Evolutionary conservation across 2,888 invertebrate genomes (phyloP).

Genomic region (Xylophagus ater): DNA sequence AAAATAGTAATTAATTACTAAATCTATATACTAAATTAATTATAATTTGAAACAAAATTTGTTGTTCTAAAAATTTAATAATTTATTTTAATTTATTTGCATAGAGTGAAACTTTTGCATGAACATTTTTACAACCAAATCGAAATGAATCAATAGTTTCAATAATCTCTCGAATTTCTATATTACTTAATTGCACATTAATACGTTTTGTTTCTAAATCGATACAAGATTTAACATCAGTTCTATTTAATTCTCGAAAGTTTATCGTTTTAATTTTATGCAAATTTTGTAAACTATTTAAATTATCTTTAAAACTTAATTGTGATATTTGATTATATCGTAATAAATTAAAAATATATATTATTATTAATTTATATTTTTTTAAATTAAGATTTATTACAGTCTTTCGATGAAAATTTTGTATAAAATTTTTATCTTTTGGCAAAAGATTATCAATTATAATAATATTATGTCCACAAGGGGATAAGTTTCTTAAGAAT

Average conservation of each 20-base stretch:
- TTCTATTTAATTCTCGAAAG: conserved; percentile 23
- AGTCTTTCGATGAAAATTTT: conserved; percentile 21
- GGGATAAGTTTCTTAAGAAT: conserved; percentile 21
- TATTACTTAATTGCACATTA: conserved; percentile 20
- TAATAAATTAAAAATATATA: conserved; percentile 29
- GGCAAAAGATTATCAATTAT: conserved; percentile 30
- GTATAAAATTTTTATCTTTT: conserved; percentile 22
- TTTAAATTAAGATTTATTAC: conserved; percentile 1
- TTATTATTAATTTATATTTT: conserved; percentile 22
- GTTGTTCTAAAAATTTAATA: too few relatives aligned
- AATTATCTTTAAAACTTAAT: conserved; percentile 15
- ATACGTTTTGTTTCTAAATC: conserved; percentile 22
- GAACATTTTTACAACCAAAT: conserved; percentile 33
- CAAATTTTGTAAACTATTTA: conserved; percentile 17
- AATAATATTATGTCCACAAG: conserved; percentile 33
- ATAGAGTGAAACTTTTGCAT: conserved; percentile 28
- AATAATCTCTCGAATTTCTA: conserved; percentile 24
- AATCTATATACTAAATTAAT: too few relatives aligned
- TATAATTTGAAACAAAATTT: too few relatives aligned
- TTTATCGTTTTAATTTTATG: conserved; percentile 22
- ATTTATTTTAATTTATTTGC: conserved; percentile 1
- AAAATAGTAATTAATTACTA: too few relatives aligned
- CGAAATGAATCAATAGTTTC: conserved; percentile 21
- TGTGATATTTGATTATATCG: conserved; percentile 19
- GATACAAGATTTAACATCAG: conserved; percentile 28